Conservation (phyloP, 2,888 invertebrate species). For the Rugalucina vietnamica region DNA sequence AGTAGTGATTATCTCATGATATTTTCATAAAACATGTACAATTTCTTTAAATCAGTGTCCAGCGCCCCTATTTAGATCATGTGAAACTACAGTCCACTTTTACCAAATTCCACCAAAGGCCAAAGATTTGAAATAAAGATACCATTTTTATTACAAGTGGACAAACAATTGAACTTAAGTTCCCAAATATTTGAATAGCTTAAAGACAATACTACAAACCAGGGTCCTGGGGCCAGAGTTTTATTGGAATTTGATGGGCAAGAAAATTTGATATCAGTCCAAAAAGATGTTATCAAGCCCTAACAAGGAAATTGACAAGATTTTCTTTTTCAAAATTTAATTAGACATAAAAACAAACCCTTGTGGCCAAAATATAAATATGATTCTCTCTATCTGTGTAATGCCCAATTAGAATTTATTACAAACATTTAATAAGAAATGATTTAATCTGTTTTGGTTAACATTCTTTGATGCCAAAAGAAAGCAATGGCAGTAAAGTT, state of each 20-base stretch:
- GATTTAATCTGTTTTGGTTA: not conserved
- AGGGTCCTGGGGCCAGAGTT: constrained; percentile 45
- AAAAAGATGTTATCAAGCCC: not conserved
- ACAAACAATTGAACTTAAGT: constrained; percentile 55
- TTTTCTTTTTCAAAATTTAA: constrained; percentile 31
- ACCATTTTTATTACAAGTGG: constrained; percentile 54
- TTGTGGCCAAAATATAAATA: not conserved
- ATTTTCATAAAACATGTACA: not conserved
- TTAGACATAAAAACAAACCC: constrained; percentile 5
- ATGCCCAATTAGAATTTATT: not conserved
- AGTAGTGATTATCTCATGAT: constrained; percentile 8
- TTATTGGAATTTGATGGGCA: constrained; percentile 34
- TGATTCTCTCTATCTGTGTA: not conserved
- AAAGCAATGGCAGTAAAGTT: not conserved
- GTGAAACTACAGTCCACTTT: not conserved
- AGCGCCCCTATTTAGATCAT: not conserved
- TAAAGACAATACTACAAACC: constrained; percentile 42
- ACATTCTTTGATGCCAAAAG: not conserved
- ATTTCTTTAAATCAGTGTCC: not conserved
- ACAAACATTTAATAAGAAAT: not conserved
- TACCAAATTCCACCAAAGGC: constrained; percentile 15
- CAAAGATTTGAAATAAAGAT: constrained; percentile 59
- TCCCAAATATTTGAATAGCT: constrained; percentile 62
- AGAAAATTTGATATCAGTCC: not conserved
- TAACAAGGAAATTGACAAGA: constrained; percentile 27